Evolutionary conservation across 2,113 vertebrate species (phyloP), one percentile per base, ranked within the genome.

Genomic region (Paratilapia polleni): DNA sequence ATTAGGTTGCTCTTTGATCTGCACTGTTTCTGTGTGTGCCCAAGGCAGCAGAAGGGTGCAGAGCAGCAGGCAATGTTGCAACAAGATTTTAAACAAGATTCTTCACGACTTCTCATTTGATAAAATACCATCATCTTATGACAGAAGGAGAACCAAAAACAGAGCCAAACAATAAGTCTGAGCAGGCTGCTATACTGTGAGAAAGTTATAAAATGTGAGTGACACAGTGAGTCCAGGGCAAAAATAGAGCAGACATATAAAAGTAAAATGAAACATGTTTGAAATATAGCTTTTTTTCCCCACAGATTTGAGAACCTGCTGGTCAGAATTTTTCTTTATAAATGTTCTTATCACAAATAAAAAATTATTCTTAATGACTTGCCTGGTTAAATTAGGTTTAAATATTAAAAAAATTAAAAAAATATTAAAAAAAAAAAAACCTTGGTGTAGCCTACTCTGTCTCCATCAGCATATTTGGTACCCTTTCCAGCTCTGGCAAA

Each of bases 1-100:
- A 80, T 85, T 85, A 84, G 63, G 63, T 73, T 19, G 49, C 77
- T 73, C 77, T 79, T 79, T 79, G 64, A 79, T 84, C 77, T 79
- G 58, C 80, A 84, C 87, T 89, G 89, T 82, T 87, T 87, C 91
- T 79, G 59, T 43, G 85, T 81, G 92, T 83, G 64, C 76, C 66
- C 59, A 62, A 60, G 77, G 78, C 92, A 88, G 83, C 85, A 74
- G 84, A 70, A 70, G 78, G 77, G 82, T 88, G 89, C 87, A 89
- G 86, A 88, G 89, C 87, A 80, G 7, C 15, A 82, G 81, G 54
- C 73, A 78, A 87, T 84, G 87, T 88, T 84, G 82, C 81, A 83
- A 80, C 88, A 86, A 83, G 88, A 91, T 89, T 86, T 91, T 77
- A 82, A 86, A 91, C 87, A 87, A 90, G 88, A 93, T 87, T 88